Evolutionary conservation across 2,888 invertebrate species (phyloP), one percentile per base, ranked within the genome.

Genomic region (Pardosa pseudoannulata): DNA sequence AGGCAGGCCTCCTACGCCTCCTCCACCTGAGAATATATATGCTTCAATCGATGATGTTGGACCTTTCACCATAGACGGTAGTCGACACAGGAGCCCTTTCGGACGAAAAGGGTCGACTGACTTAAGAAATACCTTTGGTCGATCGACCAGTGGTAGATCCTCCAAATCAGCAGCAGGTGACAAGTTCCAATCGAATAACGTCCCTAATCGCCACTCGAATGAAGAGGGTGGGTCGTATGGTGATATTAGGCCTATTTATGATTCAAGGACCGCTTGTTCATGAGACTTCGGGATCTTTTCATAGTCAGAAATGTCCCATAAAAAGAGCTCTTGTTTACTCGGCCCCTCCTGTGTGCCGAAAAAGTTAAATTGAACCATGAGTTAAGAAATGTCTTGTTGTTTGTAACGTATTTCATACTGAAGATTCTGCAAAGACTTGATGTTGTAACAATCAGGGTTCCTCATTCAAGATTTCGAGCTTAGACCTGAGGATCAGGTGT

Each of bases 221-320:
- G 79, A 85, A 64, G 85, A 85, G 23, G 73, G 79, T 68, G 83
- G 79, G 68, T 64, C 83, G 31, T 88, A 88, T 67, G 88, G 88
- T 83, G 88, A 88, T 88, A 88, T 88, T 85, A 83, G 79, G 72
- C 85, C 88, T 72, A 85, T 83, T 62, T 88, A 80, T 85, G 88
- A 88, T 56, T 79, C 88, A 64, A 83, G 88, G 73, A 88, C 88
- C 65, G 83, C 82, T 28, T 88, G 88, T 68, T 82, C 88, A 72
- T 88, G 88, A 87, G 62, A 64, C 27, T 29, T 32, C 39, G 41
- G 70, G 39, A 72, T 31, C 28, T 5, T 76, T 72, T 72, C 62
- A 36, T 71, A 67, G 71, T 82, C 46, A 76, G 62, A 46, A 36
- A 46, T 50, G 41, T 68, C 56, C 32, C 56, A 23, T 56, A 16